Conservation (phyloP, 2,113 vertebrate genomes). For the Hiodon tergisus region DNA sequence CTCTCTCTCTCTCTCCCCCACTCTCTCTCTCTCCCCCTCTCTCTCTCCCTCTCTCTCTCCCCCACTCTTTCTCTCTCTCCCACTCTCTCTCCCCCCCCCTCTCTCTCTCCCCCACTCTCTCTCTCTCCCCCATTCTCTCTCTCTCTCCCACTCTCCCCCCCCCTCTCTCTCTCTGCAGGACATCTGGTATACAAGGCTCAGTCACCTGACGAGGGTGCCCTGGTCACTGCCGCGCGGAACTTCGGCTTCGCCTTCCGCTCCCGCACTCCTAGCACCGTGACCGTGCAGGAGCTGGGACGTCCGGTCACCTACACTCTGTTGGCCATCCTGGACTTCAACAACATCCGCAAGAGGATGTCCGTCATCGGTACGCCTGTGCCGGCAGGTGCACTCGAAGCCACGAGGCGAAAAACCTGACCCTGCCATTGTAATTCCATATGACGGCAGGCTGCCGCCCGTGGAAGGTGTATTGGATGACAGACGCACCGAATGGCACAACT, state of each 20-base stretch:
- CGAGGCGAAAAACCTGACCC: no score
- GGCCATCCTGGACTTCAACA: slow-evolving; percentile 91
- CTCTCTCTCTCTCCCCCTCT: slow-evolving; percentile 34
- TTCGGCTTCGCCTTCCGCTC: slow-evolving; percentile 87
- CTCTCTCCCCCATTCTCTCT: not conserved
- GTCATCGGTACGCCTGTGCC: slow-evolving; percentile 72
- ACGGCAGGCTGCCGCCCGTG: not conserved
- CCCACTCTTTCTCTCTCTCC: not conserved
- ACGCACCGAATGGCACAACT: not conserved
- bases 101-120: slow-evolving; percentile 56
- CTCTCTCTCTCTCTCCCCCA: slow-evolving; percentile 51
- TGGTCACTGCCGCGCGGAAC: slow-evolving; percentile 84
- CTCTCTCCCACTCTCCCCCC: not conserved
- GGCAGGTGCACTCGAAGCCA: no score
- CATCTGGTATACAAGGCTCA: slow-evolving; percentile 86
- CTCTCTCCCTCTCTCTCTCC: not conserved
- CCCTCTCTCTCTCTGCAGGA: slow-evolving; percentile 50
- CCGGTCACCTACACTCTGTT: slow-evolving; percentile 80
- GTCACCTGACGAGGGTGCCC: slow-evolving; percentile 83
- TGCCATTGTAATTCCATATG: not conserved
- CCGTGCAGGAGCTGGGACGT: slow-evolving; percentile 74
- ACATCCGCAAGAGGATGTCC: slow-evolving; percentile 89
- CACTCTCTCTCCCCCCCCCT: not conserved
- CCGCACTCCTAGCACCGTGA: slow-evolving; percentile 81
- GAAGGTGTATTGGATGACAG: not conserved